Percentiles rank a stretch among this genome's conserved stretches.
These are phyloP conservation scores for Lathronympha strigana DNA, from an alignment of 2,888 invertebrate species.

Conservation along the genomic window DNA sequence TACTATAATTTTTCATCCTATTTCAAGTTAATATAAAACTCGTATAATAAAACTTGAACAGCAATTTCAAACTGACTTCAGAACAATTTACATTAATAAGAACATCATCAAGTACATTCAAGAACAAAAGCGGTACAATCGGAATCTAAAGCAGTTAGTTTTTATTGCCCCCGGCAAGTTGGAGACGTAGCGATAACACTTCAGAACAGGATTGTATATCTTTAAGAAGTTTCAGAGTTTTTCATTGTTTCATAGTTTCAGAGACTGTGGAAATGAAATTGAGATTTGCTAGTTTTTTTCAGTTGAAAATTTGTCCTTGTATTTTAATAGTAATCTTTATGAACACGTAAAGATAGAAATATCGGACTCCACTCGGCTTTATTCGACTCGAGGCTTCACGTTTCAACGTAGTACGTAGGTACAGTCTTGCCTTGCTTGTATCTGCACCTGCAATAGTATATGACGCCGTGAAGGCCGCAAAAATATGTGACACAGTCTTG, in stretches of 20 bases:
- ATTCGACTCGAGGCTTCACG: too few species aligned
- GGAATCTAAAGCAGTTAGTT: constrained; percentile 24
- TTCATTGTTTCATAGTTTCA: constrained; percentile 30
- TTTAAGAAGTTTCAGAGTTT: constrained; percentile 23
- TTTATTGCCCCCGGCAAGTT: constrained; percentile 23
- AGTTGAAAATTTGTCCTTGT: neutral
- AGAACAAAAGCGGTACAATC: constrained; percentile 16
- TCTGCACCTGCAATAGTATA: too few species aligned
- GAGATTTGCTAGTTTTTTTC: constrained; percentile 2
- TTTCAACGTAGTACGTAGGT: too few species aligned
- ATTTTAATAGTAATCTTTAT: too few species aligned
- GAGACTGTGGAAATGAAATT: neutral
- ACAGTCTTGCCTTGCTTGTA: too few species aligned
- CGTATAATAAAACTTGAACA: neutral
- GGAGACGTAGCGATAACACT: constrained; percentile 29
- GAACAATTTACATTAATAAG: constrained; percentile 12
- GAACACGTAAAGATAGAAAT: too few species aligned
- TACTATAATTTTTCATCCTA: too few species aligned
- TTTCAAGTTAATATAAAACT: neutral
- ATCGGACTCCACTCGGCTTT: too few species aligned
- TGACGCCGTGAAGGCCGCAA: too few species aligned
- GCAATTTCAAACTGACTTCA: neutral
- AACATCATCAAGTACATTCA: constrained; percentile 9
- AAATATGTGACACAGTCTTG: too few species aligned
- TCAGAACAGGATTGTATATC: constrained; percentile 27